Conservation (phyloP, 2,113 vertebrate genomes). For the Jacana jacana region DNA sequence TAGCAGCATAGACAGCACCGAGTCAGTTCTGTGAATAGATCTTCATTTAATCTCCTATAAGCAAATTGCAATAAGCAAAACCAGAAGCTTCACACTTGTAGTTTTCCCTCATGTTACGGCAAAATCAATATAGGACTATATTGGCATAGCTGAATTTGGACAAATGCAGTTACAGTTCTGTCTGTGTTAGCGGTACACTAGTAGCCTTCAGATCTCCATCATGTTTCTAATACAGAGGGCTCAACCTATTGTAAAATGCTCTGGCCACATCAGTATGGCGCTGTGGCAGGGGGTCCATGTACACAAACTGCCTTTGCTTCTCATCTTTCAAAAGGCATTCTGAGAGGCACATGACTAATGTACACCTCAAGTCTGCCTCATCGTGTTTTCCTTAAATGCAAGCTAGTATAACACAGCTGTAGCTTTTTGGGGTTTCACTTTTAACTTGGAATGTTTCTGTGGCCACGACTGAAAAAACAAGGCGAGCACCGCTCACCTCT, state of each 20-base stretch:
- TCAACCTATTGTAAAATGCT: neutral
- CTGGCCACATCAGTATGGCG: neutral
- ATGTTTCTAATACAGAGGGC: neutral
- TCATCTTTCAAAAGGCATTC: neutral
- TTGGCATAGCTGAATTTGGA: neutral
- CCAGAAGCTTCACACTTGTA: neutral
- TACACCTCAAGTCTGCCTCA: no score
- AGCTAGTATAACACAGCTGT: neutral
- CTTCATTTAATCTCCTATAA: neutral
- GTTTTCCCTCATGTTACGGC: neutral
- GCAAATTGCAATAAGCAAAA: neutral
- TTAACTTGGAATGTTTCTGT: neutral
- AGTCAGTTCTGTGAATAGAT: neutral
- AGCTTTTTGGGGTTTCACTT: neutral
- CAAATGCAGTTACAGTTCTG: neutral
- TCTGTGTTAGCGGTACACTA: neutral
- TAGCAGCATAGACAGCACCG: neutral
- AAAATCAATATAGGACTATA: neutral
- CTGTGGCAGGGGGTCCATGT: no score
- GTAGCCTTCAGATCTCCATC: neutral
- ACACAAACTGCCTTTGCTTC: neutral
- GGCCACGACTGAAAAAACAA: neutral
- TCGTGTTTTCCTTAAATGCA: neutral
- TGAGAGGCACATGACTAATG: neutral
- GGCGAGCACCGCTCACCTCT: neutral